Base-by-base conservation (phyloP, 2,797 vertebrate genomes). In the Megaceryle alcyon region DNA sequence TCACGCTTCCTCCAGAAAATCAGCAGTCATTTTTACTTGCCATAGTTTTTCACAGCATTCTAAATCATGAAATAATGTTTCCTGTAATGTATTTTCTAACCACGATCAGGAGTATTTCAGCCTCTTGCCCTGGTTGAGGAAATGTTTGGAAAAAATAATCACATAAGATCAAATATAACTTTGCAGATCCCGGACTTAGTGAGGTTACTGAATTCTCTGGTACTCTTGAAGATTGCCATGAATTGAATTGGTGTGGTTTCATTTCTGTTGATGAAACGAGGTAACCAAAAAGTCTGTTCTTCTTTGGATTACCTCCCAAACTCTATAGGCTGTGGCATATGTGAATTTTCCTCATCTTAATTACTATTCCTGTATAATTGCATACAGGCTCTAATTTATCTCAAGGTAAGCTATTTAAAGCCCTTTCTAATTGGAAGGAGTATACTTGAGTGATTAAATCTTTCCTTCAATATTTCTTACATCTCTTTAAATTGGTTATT, bases 331-430 rank as follows among this genome's bases (percentile, higher is more conserved):
- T 95, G 64, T 88, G 88, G 71, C 44, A 22, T 56, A 44, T 35
- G 77, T 94, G 92, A 94, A 75, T 96, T 96, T 97, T 94, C 87
- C 81, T 66, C 19, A 82, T 95, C 90, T 96, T 96, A 96, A 97
- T 95, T 97, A 96, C 94, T 96, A 93, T 95, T 96, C 89, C 76
- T 90, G 87, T 90, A 28, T 96, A 96, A 97, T 95, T 96, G 95
- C 94, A 49, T n/a, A 29, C 87, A 84, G 95, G 44, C 82, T 96
- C 94, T 94, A 78, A 92, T 95, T 94, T 89, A 90, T 95, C 92
- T 95, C 81, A 49, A 94, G 93, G 95, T 97, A 97, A 88, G 94
- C 95, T 97, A 97, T 96, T 97, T 96, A 92, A 96, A 96, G 96
- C 88, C 86, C 88, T 90, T 96, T 82, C 90, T 96, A 96, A 97